Conservation (phyloP, 2,113 vertebrate genomes). For the Callithrix jacchus region DNA sequence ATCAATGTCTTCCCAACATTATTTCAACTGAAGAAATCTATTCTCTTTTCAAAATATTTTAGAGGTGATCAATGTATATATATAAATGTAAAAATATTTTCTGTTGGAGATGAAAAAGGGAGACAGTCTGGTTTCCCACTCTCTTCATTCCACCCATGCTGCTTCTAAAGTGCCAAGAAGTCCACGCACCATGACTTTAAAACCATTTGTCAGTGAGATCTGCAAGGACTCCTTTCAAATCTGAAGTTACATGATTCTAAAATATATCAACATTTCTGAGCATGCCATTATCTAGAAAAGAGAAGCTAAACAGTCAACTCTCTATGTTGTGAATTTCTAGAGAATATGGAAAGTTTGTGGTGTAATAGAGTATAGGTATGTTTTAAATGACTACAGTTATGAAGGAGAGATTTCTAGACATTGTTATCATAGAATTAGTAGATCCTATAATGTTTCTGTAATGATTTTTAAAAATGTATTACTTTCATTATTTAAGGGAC, state of each 20-base stretch:
- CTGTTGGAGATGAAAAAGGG: background rate
- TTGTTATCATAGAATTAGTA: background rate
- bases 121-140: background rate
- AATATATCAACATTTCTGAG: constrained; percentile 4
- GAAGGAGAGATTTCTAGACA: constrained; percentile 12
- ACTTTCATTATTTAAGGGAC: background rate
- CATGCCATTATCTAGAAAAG: background rate
- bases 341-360: background rate
- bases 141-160: background rate
- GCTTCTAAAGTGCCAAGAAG: background rate
- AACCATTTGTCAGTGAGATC: background rate
- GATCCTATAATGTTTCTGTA: background rate
- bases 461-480: constrained; percentile 15
- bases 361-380: background rate
- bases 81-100: background rate
- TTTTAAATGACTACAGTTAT: background rate
- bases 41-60: background rate
- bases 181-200: background rate
- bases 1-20: constrained; percentile 18
- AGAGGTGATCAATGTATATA: background rate
- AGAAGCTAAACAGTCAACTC: background rate
- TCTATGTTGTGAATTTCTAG: background rate
- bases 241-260: constrained; percentile 23
- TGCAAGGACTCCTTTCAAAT: background rate
- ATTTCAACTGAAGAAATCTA: constrained; percentile 27